These are phyloP conservation scores for Nerophis lumbriciformis DNA, from an alignment of 2,113 vertebrate species.

Conservation along the genomic window DNA sequence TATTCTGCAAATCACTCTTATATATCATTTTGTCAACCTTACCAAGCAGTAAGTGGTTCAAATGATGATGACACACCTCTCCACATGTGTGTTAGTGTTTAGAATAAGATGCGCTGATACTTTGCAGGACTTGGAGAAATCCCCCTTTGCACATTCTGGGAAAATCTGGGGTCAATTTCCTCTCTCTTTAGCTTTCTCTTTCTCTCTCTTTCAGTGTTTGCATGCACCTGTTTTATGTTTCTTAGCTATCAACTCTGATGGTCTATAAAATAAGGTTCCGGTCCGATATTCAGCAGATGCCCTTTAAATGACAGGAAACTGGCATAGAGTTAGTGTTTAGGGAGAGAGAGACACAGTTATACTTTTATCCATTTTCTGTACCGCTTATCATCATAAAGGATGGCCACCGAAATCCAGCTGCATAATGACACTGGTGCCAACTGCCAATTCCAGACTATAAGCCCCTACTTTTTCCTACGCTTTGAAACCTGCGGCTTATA, in stretches of 20 bases:
- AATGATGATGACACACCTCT: constrained; percentile 45
- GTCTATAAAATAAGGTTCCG: constrained; percentile 43
- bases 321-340: not conserved
- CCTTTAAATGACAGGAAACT: constrained; percentile 12
- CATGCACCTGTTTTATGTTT: constrained; percentile 63
- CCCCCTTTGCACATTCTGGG: constrained; percentile 37
- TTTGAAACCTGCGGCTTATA: no score
- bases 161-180: constrained; percentile 46
- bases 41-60: constrained; percentile 22
- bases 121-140: constrained; percentile 46
- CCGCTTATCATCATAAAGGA: no score
- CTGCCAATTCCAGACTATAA: no score
- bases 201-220: constrained; percentile 6
- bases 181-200: constrained; percentile 8
- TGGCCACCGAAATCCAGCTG: no score
- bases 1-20: constrained; percentile 1
- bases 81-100: constrained; percentile 52
- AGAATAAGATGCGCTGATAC: constrained; percentile 47
- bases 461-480: no score
- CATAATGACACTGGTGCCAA: no score
- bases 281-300: constrained; percentile 35
- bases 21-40: constrained; percentile 10
- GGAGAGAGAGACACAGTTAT: not conserved
- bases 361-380: no score
- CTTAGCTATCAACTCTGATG: constrained; percentile 44